Evolutionary conservation across 2,797 vertebrate genomes (phyloP).

Genomic region (Cyclopterus lumpus): DNA sequence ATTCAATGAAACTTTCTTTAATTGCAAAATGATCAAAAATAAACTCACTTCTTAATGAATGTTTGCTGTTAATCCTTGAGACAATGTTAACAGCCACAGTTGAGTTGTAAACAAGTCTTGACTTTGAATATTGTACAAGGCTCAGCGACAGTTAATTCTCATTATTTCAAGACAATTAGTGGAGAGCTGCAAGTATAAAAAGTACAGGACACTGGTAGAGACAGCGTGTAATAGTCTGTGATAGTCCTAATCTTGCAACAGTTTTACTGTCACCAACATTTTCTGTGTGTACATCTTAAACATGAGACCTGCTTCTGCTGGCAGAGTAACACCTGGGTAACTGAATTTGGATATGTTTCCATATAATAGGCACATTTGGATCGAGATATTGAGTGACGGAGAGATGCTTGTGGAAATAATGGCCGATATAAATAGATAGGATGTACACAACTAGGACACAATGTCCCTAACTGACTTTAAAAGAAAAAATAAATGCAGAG

Average conservation of each 20-base stretch:
- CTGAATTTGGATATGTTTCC: slow-evolving; percentile 81
- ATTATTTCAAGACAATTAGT: slow-evolving; percentile 56
- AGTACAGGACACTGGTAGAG: slow-evolving; percentile 47
- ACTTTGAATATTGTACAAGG: slow-evolving; percentile 75
- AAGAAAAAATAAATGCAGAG: slow-evolving; percentile 5
- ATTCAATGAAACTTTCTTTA: slow-evolving; percentile 16
- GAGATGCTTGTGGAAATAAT: slow-evolving; percentile 51
- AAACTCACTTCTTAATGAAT: slow-evolving; percentile 39
- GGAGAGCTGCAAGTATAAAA: slow-evolving; percentile 69
- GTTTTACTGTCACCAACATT: slow-evolving; percentile 46
- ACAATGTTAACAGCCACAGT: slow-evolving; percentile 60
- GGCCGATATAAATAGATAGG: slow-evolving; percentile 35
- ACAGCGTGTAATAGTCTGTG: slow-evolving; percentile 34
- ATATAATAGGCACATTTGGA: slow-evolving; percentile 83
- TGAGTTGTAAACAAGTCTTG: slow-evolving; percentile 81
- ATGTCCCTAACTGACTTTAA: slow-evolving; percentile 19
- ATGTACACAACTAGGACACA: slow-evolving; percentile 24
- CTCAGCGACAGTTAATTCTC: slow-evolving; percentile 55
- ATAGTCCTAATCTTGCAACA: slow-evolving; percentile 60
- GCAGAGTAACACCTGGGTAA: slow-evolving; percentile 73
- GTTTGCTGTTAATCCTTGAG: slow-evolving; percentile 56
- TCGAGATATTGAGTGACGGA: slow-evolving; percentile 68
- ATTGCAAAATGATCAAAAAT: slow-evolving; percentile 8
- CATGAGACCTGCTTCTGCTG: slow-evolving; percentile 61
- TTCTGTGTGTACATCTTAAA: slow-evolving; percentile 45